Conservation (phyloP, 2,797 vertebrate genomes). For the Periophthalmus magnuspinnatus region DNA sequence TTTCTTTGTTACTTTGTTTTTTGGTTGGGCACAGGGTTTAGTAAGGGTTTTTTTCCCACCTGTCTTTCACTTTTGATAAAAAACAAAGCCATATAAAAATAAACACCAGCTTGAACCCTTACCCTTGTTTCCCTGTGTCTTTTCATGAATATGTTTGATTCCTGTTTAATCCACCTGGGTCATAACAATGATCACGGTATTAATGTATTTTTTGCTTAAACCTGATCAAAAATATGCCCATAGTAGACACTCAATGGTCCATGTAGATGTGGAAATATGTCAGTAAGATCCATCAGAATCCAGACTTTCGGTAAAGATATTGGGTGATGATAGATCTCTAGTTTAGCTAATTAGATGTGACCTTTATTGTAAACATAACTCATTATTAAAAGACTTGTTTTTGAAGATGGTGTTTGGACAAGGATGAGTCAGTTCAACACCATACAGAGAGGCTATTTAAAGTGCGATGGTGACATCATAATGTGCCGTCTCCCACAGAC, state of each 20-base stretch:
- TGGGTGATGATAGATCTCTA: too few relatives aligned
- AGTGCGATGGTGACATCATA: not conserved
- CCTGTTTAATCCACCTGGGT: too few relatives aligned
- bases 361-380: not conserved
- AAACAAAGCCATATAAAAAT: too few relatives aligned
- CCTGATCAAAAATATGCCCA: not conserved
- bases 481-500: conserved; percentile 74
- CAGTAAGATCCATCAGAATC: not conserved
- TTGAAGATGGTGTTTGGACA: not conserved
- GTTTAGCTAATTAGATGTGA: not conserved
- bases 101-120: too few relatives aligned
- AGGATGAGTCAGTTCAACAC: conserved; percentile 3
- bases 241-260: not conserved
- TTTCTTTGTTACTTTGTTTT: too few relatives aligned
- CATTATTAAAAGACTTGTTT: not conserved
- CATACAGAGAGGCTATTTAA: not conserved
- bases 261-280: not conserved
- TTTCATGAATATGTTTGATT: too few relatives aligned
- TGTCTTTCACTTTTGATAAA: too few relatives aligned
- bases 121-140: too few relatives aligned
- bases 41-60: too few relatives aligned
- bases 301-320: not conserved
- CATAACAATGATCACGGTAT: too few relatives aligned
- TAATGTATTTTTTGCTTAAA: too few relatives aligned
- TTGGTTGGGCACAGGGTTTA: too few relatives aligned